Evolutionary conservation across 2,888 invertebrate species (phyloP), one percentile per base, ranked within the genome.

Genomic region (Alloscopus bannaensis): DNA sequence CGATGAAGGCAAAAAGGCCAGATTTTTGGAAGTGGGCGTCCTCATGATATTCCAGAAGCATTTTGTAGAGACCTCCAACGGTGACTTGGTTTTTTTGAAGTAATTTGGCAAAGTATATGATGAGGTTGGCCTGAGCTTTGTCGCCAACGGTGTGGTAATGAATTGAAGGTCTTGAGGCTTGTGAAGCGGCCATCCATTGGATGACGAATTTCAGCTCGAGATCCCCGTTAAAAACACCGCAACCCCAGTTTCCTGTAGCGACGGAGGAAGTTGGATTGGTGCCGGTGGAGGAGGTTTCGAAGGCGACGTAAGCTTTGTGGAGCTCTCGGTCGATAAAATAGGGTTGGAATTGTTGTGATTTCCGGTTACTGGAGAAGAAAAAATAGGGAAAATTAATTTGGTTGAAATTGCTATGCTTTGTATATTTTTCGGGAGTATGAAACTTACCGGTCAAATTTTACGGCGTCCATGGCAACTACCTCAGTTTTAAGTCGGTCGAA

Each of bases 221-320:
- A 57, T 85, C 88, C 16, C 90, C 90, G 50, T 88, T 87, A 85
- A 89, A 90, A 0, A 88, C 89, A 4, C 89, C 89, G 87, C 89
- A 89, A 0, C 91, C 91, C 91, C 91, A 91, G 87, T 91, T 91
- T 22, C 91, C 91, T 1, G 90, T 90, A 1, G 82, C 52, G 1
- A 91, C 88, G 18, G 65, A 45, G 3, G 20, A 42, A 16, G 8
- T 45, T 16, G 70, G 50, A 16, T 18, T 3, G 20, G n/a, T 8
- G 20, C 76, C 28, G 64, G 66, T n/a, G 47, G 40, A 20, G 65
- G 29, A n/a, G 68, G 24, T 22, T 28, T 24, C 24, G 55, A 75
- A 71, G 1, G 55, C 81, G 50, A 75, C 42, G 18, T 24, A 76
- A 26, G 55, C 50, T 87, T 91, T 91, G 75, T 88, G 88, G 2